phyloP scores from a whole-genome alignment of 1,140 invertebrate species.

The Phymastichus coffea region DNA sequence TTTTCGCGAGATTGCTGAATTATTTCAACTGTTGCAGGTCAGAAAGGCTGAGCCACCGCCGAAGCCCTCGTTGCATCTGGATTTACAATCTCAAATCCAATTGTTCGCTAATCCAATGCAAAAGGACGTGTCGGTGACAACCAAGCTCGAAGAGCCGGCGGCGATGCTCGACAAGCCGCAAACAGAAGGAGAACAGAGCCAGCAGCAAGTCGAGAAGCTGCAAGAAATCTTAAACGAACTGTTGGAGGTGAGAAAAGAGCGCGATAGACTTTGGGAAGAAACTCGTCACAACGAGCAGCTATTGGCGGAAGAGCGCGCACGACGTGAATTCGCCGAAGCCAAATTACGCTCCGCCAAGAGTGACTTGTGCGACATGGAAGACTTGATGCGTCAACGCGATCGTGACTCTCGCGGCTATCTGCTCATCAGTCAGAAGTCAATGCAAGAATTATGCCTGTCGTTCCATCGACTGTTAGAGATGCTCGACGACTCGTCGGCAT shows the following conservation, averaged over 20 bases:
- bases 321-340: slow-evolving; percentile 40
- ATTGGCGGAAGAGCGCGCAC: slow-evolving; percentile 40
- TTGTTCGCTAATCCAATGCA: neutral
- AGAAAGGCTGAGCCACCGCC: no score
- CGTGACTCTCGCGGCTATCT: slow-evolving; percentile 40
- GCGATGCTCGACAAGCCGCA: neutral
- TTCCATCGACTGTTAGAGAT: slow-evolving; percentile 45
- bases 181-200: neutral
- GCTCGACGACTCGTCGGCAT: slow-evolving; percentile 32
- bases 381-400: slow-evolving; percentile 39
- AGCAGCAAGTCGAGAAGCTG: slow-evolving; percentile 1
- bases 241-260: slow-evolving; percentile 17
- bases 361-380: slow-evolving; percentile 40
- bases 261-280: slow-evolving; percentile 34
- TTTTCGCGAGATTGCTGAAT: no score
- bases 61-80: slow-evolving; percentile 39
- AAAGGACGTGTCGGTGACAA: neutral
- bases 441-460: slow-evolving; percentile 44
- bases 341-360: slow-evolving; percentile 38
- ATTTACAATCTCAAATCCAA: slow-evolving; percentile 42
- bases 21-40: no score
- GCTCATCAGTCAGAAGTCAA: slow-evolving; percentile 43
- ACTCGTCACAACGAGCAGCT: slow-evolving; percentile 25
- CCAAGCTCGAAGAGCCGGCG: neutral
- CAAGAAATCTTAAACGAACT: slow-evolving; percentile 12